Evolutionary conservation across 2,797 vertebrate species (phyloP).

Genomic region (Pelochelys cantorii): DNA sequence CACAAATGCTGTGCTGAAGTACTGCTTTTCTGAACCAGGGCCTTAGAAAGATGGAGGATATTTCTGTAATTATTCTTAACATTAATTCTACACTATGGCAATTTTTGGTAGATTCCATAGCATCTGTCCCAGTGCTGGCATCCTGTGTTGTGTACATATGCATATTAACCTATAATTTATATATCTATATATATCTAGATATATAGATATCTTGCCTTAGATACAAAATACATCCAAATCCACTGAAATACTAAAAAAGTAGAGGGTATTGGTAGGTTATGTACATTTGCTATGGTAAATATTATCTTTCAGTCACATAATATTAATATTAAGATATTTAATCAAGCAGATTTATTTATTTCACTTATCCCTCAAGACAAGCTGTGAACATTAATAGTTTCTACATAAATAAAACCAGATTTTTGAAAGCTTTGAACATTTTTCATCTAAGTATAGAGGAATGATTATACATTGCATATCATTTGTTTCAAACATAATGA

Average conservation of each 20-base stretch:
- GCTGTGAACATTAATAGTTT: neutral
- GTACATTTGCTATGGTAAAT: conserved; percentile 4
- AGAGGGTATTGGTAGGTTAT: neutral
- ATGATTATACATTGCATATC: conserved; percentile 21
- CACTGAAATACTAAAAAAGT: neutral
- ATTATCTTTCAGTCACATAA: neutral
- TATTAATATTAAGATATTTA: neutral
- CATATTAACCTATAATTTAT: neutral
- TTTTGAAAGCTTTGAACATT: conserved; percentile 10
- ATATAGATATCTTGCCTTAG: neutral
- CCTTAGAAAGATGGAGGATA: neutral
- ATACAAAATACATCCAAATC: neutral
- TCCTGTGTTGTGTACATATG: neutral
- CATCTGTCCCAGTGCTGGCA: conserved; percentile 21
- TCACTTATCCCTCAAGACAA: neutral
- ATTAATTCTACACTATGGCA: neutral
- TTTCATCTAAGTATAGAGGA: conserved; percentile 27
- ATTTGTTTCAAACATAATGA: conserved; percentile 52
- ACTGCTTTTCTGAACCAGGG: fast-evolving
- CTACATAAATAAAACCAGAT: neutral
- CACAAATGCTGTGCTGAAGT: neutral
- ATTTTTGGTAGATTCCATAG: neutral
- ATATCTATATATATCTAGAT: too few species aligned
- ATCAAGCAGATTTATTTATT: conserved; percentile 5
- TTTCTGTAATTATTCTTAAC: neutral